A percentile compares a stretch with the other conserved stretches of the same genome.
These are phyloP conservation scores for Amphipyra berbera DNA, from an alignment of 2,888 invertebrate genomes.

Conservation along the genomic window DNA sequence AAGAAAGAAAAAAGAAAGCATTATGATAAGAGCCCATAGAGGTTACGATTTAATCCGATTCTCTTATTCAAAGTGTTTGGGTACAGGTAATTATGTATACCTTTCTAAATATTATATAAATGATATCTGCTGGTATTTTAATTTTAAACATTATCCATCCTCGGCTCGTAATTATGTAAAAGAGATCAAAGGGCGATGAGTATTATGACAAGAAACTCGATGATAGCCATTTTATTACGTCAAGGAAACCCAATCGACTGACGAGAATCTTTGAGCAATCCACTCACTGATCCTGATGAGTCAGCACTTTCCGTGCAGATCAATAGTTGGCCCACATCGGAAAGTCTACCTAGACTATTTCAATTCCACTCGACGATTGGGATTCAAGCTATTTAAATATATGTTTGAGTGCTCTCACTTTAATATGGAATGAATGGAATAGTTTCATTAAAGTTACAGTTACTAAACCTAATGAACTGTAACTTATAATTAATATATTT, in stretches of 20 bases:
- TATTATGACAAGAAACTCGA: conserved; percentile 34
- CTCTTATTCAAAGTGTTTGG: too few species aligned
- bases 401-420: conserved; percentile 12
- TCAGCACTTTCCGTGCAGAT: conserved; percentile 62
- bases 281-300: conserved; percentile 64
- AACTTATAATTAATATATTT: conserved; percentile 10
- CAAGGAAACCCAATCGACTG: conserved; percentile 55
- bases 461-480: conserved; percentile 4
- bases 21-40: not conserved
- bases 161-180: not conserved
- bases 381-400: conserved; percentile 23
- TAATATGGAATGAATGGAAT: conserved; percentile 6
- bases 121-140: not conserved
- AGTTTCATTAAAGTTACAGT: conserved; percentile 17
- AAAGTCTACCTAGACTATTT: conserved; percentile 36
- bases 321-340: conserved; percentile 61
- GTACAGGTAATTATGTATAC: too few species aligned
- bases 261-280: conserved; percentile 61
- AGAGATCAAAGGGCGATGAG: conserved; percentile 4
- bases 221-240: conserved; percentile 61
- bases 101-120: not conserved
- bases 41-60: too few species aligned
- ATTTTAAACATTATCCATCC: not conserved
- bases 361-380: conserved; percentile 28
- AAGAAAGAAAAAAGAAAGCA: not conserved